phyloP scores from a whole-genome alignment of 2,797 vertebrate species.

The Rhyacichthys aspro region DNA sequence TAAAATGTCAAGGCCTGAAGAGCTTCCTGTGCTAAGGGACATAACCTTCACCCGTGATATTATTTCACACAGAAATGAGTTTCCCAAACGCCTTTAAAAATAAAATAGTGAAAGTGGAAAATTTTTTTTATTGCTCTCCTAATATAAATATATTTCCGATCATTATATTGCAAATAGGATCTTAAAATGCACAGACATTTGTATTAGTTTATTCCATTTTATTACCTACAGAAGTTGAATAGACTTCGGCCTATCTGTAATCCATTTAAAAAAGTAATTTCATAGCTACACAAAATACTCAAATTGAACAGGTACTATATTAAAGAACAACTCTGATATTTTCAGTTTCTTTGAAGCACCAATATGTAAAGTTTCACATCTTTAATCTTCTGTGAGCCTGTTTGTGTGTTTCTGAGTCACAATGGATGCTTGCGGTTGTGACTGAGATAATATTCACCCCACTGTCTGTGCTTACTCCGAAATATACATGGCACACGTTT shows the following conservation, averaged over 20 bases:
- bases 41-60: conserved; percentile 63
- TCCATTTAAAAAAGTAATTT: no score
- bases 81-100: not conserved
- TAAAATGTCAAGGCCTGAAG: conserved; percentile 63
- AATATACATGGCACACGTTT: conserved; percentile 35
- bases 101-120: no score
- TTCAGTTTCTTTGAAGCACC: conserved; percentile 70
- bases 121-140: no score
- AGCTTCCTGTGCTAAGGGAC: conserved; percentile 55
- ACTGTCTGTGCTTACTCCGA: conserved; percentile 50
- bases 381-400: conserved; percentile 60
- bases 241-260: no score
- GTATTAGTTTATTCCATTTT: no score
- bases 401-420: conserved; percentile 69
- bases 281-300: no score
- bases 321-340: conserved; percentile 47
- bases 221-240: no score
- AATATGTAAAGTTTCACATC: conserved; percentile 71
- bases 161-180: no score
- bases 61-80: conserved; percentile 31
- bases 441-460: conserved; percentile 54
- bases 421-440: conserved; percentile 53
- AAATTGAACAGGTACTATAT: no score
- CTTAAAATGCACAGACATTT: no score
- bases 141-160: no score